A percentile compares a stretch with the other conserved stretches of the same genome.
Evolutionary conservation across 2,797 vertebrate genomes (phyloP).

Genomic region (Anabas testudineus): DNA sequence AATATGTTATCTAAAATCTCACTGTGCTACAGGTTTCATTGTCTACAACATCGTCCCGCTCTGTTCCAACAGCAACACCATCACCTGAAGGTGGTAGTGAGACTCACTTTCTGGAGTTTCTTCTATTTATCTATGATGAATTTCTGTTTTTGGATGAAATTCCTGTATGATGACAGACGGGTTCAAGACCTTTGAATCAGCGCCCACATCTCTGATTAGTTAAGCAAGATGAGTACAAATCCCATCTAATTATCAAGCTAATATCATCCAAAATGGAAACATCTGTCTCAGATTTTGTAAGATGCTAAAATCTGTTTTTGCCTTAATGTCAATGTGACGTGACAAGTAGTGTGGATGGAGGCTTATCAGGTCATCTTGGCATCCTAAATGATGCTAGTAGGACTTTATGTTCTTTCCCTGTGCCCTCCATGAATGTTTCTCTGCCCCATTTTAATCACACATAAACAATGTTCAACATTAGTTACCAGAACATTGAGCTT

Average conservation of each 20-base stretch:
- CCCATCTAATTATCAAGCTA: neutral
- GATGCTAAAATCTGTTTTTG: too few species aligned
- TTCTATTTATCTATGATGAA: too few species aligned
- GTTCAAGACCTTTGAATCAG: neutral
- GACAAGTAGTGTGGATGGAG: neutral
- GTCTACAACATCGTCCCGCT: too few species aligned
- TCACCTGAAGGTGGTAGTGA: too few species aligned
- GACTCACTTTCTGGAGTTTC: too few species aligned
- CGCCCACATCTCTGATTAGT: neutral
- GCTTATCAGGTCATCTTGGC: neutral
- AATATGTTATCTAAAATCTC: too few species aligned
- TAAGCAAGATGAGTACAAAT: slow-evolving; percentile 8
- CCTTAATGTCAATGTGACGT: too few species aligned
- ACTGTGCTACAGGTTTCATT: too few species aligned
- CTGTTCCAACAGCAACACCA: too few species aligned
- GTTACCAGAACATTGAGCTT: neutral
- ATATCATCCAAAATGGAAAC: neutral
- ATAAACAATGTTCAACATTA: too few species aligned
- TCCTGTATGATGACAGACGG: too few species aligned
- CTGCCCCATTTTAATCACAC: slow-evolving; percentile 43
- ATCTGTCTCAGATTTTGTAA: neutral
- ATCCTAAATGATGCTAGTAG: slow-evolving; percentile 17
- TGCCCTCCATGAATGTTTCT: slow-evolving; percentile 10
- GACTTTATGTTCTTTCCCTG: slow-evolving; percentile 16
- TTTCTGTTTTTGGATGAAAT: too few species aligned